Evolutionary conservation across 2,113 vertebrate species (phyloP), one percentile per base, ranked within the genome.

Genomic region (Rafetus swinhoei): DNA sequence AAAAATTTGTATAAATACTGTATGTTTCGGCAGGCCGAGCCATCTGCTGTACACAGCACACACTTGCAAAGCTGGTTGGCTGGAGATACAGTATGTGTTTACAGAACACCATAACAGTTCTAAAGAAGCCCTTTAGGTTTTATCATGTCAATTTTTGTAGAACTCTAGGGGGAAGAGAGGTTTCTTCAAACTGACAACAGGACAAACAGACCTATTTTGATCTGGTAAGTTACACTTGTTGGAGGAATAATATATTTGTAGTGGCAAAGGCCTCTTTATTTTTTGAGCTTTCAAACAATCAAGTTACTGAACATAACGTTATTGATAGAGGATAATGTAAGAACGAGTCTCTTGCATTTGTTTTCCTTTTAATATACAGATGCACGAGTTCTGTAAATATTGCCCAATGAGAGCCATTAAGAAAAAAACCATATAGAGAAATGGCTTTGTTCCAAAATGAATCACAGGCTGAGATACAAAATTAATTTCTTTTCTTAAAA

Each of bases 71-170:
- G 97, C 96, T 96, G 95, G 97, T 96, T 97, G 97, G 97, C 97
- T 96, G 95, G 95, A 95, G 95, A 95, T 95, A 97, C 97, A 97
- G 95, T 94, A 96, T 97, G 95, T 97, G 95, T 97, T 96, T 97
- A 97, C 95, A 96, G 96, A 96, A 97, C 96, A 97, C 95, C 94
- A 94, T 97, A 97, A 95, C 96, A 96, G 97, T 97, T 97, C 96
- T 97, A 96, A 97, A 96, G 94, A 91, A 97, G 97, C 95, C 97
- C 97, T 97, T 97, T 96, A 97, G 95, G 96, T 97, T 45, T 97
- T 97, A 97, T 96, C 95, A 19, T 96, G 96, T 95, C 96, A 96
- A 90, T 97, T 95, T 92, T 94, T 96, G 94, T 93, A 92, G 91
- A 95, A 95, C 91, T 96, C 91, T 89, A 93, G 0, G 0, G 87